Conservation (phyloP, 2,888 invertebrate species). For the Lepidocyrtinus sp. region DNA sequence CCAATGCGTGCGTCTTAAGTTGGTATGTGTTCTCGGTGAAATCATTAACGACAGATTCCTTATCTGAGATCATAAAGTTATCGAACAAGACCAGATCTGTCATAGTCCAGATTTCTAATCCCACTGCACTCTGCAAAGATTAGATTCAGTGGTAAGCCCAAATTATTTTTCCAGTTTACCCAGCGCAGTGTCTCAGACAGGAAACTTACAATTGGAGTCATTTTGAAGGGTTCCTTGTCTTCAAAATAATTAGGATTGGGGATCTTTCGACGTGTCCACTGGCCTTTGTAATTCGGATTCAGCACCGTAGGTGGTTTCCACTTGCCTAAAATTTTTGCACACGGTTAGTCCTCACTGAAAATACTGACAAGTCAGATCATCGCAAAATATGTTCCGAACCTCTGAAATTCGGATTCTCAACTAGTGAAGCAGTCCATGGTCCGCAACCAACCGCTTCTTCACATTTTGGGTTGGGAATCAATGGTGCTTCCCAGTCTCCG, state of each 20-base stretch:
- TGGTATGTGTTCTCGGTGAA: conserved; percentile 90
- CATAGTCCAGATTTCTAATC: conserved; percentile 99
- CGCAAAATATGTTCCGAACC: conserved; percentile 78
- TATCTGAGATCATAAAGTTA: conserved; percentile 93
- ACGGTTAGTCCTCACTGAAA: conserved; percentile 13
- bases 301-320: conserved; percentile 93
- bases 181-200: too few species aligned
- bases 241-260: conserved; percentile 94
- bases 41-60: conserved; percentile 81
- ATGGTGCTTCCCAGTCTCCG: conserved; percentile 97
- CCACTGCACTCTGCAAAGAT: conserved; percentile 84
- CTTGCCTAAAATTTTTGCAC: conserved; percentile 72
- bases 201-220: conserved; percentile 90
- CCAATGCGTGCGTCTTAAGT: conserved; percentile 86
- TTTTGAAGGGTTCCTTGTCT: conserved; percentile 90
- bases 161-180: not conserved
- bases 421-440: conserved; percentile 85
- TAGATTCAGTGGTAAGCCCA: not conserved
- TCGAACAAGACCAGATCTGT: conserved; percentile 95
- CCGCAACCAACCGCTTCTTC: conserved; percentile 90
- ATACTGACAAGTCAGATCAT: too few species aligned
- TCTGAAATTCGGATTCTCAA: conserved; percentile 92
- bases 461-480: conserved; percentile 92
- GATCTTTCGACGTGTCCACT: conserved; percentile 91
- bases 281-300: conserved; percentile 96